These are phyloP conservation scores for Amia ocellicauda DNA, from an alignment of 2,113 vertebrate species.

Conservation along the genomic window DNA sequence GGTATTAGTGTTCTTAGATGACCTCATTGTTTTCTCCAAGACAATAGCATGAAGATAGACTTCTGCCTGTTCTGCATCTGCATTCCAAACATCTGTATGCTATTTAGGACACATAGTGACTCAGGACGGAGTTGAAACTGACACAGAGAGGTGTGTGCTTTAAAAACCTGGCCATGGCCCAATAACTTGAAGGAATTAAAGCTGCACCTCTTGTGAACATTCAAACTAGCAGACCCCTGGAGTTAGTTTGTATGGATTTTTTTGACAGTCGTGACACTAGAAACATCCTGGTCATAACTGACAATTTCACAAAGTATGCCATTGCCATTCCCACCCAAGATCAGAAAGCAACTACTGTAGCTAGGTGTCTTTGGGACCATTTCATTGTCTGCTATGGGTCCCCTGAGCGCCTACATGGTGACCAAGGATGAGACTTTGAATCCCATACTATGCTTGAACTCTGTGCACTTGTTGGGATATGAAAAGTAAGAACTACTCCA, in stretches of 20 bases:
- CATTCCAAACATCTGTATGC: slow-evolving; percentile 13
- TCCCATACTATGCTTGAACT: too few relatives aligned
- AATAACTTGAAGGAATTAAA: slow-evolving; percentile 13
- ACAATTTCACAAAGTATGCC: too few relatives aligned
- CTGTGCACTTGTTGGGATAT: too few relatives aligned
- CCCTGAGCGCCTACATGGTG: too few relatives aligned
- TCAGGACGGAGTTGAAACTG: slow-evolving; percentile 9
- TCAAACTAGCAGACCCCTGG: slow-evolving; percentile 2
- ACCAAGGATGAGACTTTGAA: too few relatives aligned
- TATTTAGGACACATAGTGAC: slow-evolving; percentile 21
- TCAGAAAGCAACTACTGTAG: too few relatives aligned
- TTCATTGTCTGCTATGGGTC: too few relatives aligned
- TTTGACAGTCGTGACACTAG: neutral
- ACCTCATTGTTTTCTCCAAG: slow-evolving; percentile 15
- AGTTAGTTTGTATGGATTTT: slow-evolving; percentile 26
- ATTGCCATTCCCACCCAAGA: too few relatives aligned
- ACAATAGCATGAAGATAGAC: slow-evolving; percentile 15
- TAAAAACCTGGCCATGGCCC: slow-evolving; percentile 22
- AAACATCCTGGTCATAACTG: slow-evolving; percentile 20
- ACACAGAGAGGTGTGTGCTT: neutral
- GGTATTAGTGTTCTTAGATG: slow-evolving; percentile 3
- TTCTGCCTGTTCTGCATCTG: neutral
- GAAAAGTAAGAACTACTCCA: too few relatives aligned
- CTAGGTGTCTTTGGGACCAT: too few relatives aligned
- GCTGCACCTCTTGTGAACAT: slow-evolving; percentile 19